Conservation (phyloP, 1,140 invertebrate genomes). For the Diabrotica virgifera region DNA sequence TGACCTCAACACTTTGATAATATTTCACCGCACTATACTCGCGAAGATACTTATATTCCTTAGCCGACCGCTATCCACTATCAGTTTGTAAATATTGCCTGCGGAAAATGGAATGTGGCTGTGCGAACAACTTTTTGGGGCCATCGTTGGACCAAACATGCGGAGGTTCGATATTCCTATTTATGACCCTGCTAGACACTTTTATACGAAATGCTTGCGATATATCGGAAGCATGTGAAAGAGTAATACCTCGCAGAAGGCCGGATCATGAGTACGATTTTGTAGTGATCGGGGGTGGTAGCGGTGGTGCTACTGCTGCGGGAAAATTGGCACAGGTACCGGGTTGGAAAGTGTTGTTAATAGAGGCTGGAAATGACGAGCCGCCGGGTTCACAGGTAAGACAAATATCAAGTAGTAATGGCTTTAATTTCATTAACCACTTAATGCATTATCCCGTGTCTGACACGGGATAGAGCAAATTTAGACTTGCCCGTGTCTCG, state of each 20-base stretch:
- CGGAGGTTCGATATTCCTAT: slow-evolving; percentile 52
- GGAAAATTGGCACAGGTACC: slow-evolving; percentile 47
- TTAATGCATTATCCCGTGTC: no score
- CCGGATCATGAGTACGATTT: slow-evolving; percentile 56
- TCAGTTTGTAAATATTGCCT: not conserved
- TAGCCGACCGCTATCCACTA: not conserved
- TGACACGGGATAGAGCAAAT: no score
- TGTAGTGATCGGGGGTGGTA: slow-evolving; percentile 59
- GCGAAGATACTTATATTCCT: slow-evolving; percentile 15
- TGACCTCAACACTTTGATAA: no score
- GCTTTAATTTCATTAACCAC: no score
- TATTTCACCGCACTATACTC: not conserved
- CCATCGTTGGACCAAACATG: slow-evolving; percentile 53
- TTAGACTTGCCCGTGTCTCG: no score
- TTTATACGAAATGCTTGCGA: slow-evolving; percentile 52
- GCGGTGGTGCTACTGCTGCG: slow-evolving; percentile 56
- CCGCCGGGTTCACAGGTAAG: slow-evolving; percentile 48
- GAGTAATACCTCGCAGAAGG: slow-evolving; percentile 45
- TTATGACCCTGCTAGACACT: slow-evolving; percentile 57
- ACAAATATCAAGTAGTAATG: not conserved
- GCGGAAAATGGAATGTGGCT: slow-evolving; percentile 44
- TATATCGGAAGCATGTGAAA: slow-evolving; percentile 52
- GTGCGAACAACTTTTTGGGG: slow-evolving; percentile 42
- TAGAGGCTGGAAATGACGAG: slow-evolving; percentile 65
- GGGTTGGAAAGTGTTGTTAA: slow-evolving; percentile 53